phyloP scores from a whole-genome alignment of 2,888 invertebrate genomes.

The Eulithis prunata region DNA sequence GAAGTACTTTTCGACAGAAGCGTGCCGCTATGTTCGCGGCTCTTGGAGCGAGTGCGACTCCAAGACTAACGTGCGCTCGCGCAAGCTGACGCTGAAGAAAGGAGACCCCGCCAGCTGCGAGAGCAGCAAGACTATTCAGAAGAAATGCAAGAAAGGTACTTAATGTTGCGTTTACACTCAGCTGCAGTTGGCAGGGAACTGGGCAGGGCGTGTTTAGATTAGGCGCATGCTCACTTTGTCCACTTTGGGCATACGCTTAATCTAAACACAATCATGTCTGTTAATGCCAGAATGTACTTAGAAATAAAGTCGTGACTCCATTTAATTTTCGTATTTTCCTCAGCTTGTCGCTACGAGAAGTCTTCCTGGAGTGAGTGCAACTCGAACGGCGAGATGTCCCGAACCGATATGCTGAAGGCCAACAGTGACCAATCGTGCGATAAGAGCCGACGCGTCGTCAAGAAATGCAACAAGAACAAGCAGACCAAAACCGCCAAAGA shows the following conservation, averaged over 20 bases:
- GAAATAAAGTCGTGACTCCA: background rate
- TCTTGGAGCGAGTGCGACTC: conserved; percentile 95
- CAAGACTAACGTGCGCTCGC: conserved; percentile 91
- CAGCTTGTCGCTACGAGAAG: conserved; percentile 95
- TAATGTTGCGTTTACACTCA: background rate
- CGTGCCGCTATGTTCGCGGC: conserved; percentile 94
- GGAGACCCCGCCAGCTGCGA: conserved; percentile 92
- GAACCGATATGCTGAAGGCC: conserved; percentile 92
- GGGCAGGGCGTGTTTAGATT: too few species aligned
- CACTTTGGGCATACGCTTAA: too few species aligned
- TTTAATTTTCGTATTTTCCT: conserved; percentile 7
- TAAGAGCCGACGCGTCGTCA: conserved; percentile 91
- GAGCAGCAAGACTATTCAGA: conserved; percentile 92
- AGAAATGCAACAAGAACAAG: conserved; percentile 93
- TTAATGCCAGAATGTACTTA: too few species aligned
- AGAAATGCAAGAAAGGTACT: conserved; percentile 96
- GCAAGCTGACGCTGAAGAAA: conserved; percentile 93
- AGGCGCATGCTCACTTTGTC: too few species aligned
- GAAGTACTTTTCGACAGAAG: conserved; percentile 68
- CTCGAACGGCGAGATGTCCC: conserved; percentile 91
- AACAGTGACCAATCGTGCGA: conserved; percentile 93
- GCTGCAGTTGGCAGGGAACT: too few species aligned
- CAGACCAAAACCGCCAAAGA: conserved; percentile 86
- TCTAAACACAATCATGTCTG: too few species aligned
- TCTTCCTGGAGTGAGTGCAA: conserved; percentile 94